Percentiles rank a stretch among this genome's conserved stretches.
These are phyloP conservation scores for Ondatra zibethicus DNA, from an alignment of 2,113 vertebrate genomes.

Conservation along the genomic window DNA sequence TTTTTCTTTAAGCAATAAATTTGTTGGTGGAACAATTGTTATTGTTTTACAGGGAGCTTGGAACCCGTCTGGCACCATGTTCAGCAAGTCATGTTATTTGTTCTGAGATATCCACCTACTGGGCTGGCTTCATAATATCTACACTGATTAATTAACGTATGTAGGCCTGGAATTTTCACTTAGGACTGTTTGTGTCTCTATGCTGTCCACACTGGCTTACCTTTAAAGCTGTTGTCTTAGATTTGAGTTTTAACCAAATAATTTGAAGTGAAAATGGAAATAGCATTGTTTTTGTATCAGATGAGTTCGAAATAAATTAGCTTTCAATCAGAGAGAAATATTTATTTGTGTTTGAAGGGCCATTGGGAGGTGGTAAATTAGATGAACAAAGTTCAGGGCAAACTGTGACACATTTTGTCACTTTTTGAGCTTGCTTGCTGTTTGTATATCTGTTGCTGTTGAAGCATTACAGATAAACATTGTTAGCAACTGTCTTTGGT, in stretches of 20 bases:
- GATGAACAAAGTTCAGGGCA: not conserved
- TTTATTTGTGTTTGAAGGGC: not conserved
- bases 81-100: not conserved
- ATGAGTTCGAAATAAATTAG: slow-evolving; percentile 57
- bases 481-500: not conserved
- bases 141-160: not conserved
- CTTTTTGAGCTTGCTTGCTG: not conserved
- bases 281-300: slow-evolving; percentile 28
- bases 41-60: not conserved
- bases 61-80: no score
- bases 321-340: slow-evolving; percentile 29
- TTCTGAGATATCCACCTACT: not conserved
- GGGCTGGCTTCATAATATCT: not conserved
- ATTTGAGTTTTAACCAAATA: not conserved
- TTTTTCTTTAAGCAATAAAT: not conserved
- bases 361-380: not conserved
- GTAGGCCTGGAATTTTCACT: not conserved
- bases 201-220: not conserved
- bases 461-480: not conserved
- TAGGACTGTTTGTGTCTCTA: not conserved
- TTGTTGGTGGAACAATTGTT: not conserved
- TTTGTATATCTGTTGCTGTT: not conserved
- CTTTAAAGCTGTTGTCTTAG: not conserved
- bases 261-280: slow-evolving; percentile 45
- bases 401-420: not conserved